A percentile compares a stretch with the other conserved stretches of the same genome.
Evolutionary conservation across 2,888 invertebrate species (phyloP).

Genomic region (Malthinus seriepunctatus): DNA sequence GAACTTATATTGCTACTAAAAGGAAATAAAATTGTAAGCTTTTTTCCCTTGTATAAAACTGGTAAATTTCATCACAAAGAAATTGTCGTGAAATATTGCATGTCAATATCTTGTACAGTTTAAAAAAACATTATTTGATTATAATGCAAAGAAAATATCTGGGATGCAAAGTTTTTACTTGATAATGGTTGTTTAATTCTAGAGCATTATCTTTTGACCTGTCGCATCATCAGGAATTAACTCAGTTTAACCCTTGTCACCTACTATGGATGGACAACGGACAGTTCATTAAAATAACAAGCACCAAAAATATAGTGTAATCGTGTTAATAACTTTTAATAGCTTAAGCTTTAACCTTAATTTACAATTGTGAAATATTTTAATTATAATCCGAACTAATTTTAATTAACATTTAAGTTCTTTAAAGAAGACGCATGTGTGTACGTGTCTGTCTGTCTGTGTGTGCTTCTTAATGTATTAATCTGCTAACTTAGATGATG

Average conservation of each 20-base stretch:
- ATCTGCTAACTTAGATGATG: neutral
- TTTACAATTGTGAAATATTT: neutral
- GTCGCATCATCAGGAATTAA: constrained; percentile 30
- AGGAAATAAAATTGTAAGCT: constrained; percentile 18
- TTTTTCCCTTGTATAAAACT: constrained; percentile 11
- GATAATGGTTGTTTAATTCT: constrained; percentile 29
- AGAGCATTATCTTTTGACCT: constrained; percentile 28
- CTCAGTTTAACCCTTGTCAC: constrained; percentile 30
- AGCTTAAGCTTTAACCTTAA: neutral
- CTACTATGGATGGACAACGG: constrained; percentile 29
- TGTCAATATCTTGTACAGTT: neutral
- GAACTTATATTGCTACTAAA: constrained; percentile 23
- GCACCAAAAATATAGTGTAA: constrained; percentile 20
- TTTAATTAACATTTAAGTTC: no score
- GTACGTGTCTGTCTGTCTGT: no score
- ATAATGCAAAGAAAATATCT: neutral
- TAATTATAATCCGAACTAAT: neutral
- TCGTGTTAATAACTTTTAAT: constrained; percentile 13
- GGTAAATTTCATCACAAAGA: constrained; percentile 9
- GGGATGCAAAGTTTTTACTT: constrained; percentile 20
- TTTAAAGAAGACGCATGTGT: no score
- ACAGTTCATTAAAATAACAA: constrained; percentile 30
- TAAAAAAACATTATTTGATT: neutral
- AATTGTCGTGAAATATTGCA: constrained; percentile 2
- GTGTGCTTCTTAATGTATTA: neutral